Conservation (phyloP, 2,113 vertebrate genomes). For the Tautogolabrus adspersus region DNA sequence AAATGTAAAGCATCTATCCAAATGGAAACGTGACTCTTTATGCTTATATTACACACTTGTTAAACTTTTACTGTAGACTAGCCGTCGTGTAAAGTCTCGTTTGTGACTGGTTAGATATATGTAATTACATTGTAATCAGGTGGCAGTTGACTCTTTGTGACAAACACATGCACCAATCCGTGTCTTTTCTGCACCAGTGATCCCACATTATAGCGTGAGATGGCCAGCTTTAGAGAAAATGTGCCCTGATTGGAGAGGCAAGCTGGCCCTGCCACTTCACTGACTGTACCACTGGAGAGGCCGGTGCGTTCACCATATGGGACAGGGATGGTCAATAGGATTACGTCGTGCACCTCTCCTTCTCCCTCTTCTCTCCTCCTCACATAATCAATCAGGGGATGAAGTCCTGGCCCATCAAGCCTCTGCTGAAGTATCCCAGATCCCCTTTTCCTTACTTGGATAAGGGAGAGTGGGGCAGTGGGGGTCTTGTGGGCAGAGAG, state of each 20-base stretch:
- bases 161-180: conserved; percentile 31
- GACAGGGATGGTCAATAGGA: conserved; percentile 82
- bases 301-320: conserved; percentile 82
- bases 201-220: conserved; percentile 56
- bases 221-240: conserved; percentile 44
- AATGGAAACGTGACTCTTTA: too few relatives aligned
- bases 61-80: background rate
- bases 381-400: conserved; percentile 81
- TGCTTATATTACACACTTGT: too few relatives aligned
- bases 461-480: conserved; percentile 74
- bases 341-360: conserved; percentile 79
- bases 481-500: conserved; percentile 79
- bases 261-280: conserved; percentile 78
- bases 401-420: conserved; percentile 76
- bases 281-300: conserved; percentile 80
- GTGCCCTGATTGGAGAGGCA: conserved; percentile 73
- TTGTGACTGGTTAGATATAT: background rate
- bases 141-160: conserved; percentile 9
- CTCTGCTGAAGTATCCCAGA: conserved; percentile 68
- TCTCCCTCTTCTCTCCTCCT: conserved; percentile 73
- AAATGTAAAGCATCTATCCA: too few relatives aligned
- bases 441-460: conserved; percentile 66
- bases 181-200: conserved; percentile 49
- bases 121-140: conserved; percentile 26
- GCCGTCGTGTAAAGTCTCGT: background rate